Percentiles rank a stretch among this genome's conserved stretches.
Conservation (phyloP, 92 coral and sea anemone species). For the Anthopleura xanthogrammica region DNA sequence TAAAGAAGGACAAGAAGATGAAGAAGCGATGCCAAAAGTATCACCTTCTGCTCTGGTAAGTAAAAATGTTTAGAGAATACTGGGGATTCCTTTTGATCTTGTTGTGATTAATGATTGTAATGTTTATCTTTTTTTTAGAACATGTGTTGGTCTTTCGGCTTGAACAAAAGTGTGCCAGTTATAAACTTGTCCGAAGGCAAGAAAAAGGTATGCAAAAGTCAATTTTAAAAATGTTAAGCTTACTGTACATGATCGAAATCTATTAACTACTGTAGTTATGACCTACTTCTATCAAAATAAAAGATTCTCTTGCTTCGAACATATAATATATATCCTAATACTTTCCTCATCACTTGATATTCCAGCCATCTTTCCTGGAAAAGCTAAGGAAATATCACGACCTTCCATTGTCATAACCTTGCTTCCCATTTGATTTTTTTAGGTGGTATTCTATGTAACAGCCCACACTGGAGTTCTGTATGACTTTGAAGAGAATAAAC, state of each 20-base stretch:
- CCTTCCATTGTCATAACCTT: not conserved
- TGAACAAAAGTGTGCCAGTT: conserved; percentile 75
- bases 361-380: too few species aligned
- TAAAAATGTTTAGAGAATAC: not conserved
- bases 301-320: not conserved
- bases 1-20: conserved; percentile 45
- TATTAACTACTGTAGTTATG: too few species aligned
- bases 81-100: not conserved
- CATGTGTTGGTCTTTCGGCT: conserved; percentile 94
- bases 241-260: too few species aligned
- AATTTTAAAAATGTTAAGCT: too few species aligned
- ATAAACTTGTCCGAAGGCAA: conserved; percentile 84
- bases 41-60: conserved; percentile 73
- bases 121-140: conserved; percentile 45
- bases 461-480: conserved; percentile 91
- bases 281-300: too few species aligned
- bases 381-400: too few species aligned
- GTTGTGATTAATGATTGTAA: not conserved
- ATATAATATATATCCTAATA: not conserved
- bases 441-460: conserved; percentile 78
- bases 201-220: conserved; percentile 63
- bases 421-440: not conserved
- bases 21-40: conserved; percentile 37
- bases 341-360: too few species aligned
- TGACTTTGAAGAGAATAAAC: conserved; percentile 84